Conservation (phyloP, 2,888 invertebrate genomes). For the Acleris laterana region DNA sequence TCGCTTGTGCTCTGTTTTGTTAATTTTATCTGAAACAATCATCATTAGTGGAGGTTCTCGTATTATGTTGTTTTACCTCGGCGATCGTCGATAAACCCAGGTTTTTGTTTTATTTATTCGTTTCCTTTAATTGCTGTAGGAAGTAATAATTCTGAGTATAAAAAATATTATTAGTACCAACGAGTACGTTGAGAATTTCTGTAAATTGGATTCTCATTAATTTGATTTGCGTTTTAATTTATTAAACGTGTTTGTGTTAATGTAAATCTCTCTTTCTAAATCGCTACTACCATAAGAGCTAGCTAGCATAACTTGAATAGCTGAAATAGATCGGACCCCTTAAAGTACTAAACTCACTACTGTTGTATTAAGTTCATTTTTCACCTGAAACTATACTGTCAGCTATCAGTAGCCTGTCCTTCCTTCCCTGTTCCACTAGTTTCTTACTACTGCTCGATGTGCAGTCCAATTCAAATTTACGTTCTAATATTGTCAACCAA, state of each 20-base stretch:
- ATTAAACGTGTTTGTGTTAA: too few relatives aligned
- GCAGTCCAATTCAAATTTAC: not conserved
- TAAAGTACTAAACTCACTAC: too few relatives aligned
- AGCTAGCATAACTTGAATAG: too few relatives aligned
- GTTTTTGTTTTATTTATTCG: not conserved
- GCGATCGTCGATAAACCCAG: not conserved
- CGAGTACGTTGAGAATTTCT: too few relatives aligned
- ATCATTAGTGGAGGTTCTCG: slow-evolving; percentile 15
- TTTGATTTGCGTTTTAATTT: too few relatives aligned
- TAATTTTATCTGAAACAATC: slow-evolving; percentile 28
- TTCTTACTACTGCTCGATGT: not conserved
- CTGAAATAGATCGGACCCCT: too few relatives aligned
- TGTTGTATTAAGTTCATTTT: too few relatives aligned
- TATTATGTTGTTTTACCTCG: slow-evolving; percentile 14
- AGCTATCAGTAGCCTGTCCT: too few relatives aligned
- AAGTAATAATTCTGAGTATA: not conserved
- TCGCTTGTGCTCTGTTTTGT: slow-evolving; percentile 22
- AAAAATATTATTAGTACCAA: not conserved
- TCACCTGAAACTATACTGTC: too few relatives aligned
- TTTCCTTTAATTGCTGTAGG: not conserved
- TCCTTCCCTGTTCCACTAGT: not conserved
- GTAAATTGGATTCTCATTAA: too few relatives aligned
- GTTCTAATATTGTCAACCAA: not conserved
- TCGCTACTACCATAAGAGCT: too few relatives aligned
- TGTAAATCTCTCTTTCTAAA: too few relatives aligned